These are phyloP conservation scores for Phocides pigmalion DNA, from an alignment of 1,140 invertebrate species.

Conservation along the genomic window DNA sequence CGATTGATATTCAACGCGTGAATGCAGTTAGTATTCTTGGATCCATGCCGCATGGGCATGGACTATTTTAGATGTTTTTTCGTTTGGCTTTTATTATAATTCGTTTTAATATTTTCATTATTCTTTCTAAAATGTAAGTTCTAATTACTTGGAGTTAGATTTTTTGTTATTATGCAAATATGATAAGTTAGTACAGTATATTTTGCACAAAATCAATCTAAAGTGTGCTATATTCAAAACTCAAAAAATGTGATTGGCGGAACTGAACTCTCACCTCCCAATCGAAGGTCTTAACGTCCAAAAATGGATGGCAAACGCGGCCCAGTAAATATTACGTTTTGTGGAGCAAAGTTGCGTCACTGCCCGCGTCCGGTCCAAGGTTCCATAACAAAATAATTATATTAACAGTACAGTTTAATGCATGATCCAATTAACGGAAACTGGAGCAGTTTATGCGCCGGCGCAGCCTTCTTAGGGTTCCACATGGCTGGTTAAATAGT, in stretches of 20 bases:
- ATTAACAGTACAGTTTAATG: slow-evolving; percentile 49
- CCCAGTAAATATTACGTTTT: slow-evolving; percentile 52
- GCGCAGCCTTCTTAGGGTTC: slow-evolving; percentile 27
- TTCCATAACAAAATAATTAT: slow-evolving; percentile 53
- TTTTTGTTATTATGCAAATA: too few relatives aligned
- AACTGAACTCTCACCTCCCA: slow-evolving; percentile 49
- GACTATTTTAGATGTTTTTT: too few relatives aligned
- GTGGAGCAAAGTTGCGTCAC: slow-evolving; percentile 62
- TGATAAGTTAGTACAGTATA: too few relatives aligned
- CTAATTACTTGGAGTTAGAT: too few relatives aligned
- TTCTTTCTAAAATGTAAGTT: too few relatives aligned
- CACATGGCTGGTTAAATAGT: not conserved
- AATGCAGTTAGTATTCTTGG: too few relatives aligned
- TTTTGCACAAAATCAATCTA: not conserved
- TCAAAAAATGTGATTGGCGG: slow-evolving; percentile 58
- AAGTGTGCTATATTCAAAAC: not conserved
- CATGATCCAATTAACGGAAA: slow-evolving; percentile 60
- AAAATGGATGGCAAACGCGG: slow-evolving; percentile 69
- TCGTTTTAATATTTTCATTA: too few relatives aligned
- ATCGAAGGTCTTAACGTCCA: slow-evolving; percentile 66
- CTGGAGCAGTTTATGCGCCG: slow-evolving; percentile 49
- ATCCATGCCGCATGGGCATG: too few relatives aligned
- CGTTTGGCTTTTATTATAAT: too few relatives aligned
- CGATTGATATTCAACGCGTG: too few relatives aligned
- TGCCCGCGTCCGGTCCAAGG: slow-evolving; percentile 38